These are phyloP conservation scores for Ailurus styani DNA, from an alignment of 2,113 vertebrate species.

Conservation along the genomic window DNA sequence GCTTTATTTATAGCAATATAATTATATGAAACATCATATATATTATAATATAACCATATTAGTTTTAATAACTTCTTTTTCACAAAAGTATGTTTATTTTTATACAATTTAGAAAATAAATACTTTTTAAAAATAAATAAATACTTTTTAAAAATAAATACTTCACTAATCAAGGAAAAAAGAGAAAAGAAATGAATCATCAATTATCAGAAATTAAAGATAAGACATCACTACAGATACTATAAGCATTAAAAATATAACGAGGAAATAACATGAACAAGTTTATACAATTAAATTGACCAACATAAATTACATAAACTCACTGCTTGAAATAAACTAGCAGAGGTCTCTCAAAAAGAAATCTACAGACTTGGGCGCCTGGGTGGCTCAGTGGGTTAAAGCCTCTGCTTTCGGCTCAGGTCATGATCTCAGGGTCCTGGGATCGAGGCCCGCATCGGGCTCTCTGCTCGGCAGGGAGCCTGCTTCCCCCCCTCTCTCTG, in stretches of 20 bases:
- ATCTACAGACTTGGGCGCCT: not conserved
- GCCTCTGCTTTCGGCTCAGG: too few relatives aligned
- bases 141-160: too few relatives aligned
- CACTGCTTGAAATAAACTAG: not conserved
- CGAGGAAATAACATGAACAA: not conserved
- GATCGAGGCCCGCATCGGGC: too few relatives aligned
- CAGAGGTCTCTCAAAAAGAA: not conserved
- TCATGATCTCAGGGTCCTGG: too few relatives aligned
- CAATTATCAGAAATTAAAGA: not conserved
- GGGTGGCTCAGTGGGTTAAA: too few relatives aligned
- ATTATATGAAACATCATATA: not conserved
- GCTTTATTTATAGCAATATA: not conserved
- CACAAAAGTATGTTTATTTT: not conserved
- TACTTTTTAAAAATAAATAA: too few relatives aligned
- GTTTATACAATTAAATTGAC: not conserved
- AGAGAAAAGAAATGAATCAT: not conserved
- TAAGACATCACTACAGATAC: not conserved
- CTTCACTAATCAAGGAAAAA: not conserved
- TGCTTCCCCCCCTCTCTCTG: too few relatives aligned
- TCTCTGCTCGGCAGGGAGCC: too few relatives aligned
- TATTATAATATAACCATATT: not conserved
- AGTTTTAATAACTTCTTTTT: not conserved
- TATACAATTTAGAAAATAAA: slow-evolving; percentile 4
- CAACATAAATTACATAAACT: not conserved
- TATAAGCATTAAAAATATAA: not conserved